These are phyloP conservation scores for Mustelus asterias DNA, from an alignment of 2,113 vertebrate genomes.

Conservation along the genomic window DNA sequence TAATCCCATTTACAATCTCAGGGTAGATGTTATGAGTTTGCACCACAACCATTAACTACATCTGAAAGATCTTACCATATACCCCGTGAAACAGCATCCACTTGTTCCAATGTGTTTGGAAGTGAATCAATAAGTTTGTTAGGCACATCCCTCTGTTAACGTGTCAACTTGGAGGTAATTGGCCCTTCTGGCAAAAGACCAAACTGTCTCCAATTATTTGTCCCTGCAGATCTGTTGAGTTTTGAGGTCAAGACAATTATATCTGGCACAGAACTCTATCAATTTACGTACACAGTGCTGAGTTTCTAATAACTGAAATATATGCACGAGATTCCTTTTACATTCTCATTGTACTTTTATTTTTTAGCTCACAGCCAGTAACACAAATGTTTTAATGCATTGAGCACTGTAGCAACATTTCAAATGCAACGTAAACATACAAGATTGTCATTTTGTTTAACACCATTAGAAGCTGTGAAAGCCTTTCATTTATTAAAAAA, in stretches of 20 bases:
- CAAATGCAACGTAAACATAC: not conserved
- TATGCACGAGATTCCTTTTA: not conserved
- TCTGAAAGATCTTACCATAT: not conserved
- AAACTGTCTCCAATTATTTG: not conserved
- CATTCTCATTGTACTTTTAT: not conserved
- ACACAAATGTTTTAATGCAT: not conserved
- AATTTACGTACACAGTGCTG: not conserved
- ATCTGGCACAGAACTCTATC: not conserved
- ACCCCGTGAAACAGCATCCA: not conserved
- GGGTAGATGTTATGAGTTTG: not conserved
- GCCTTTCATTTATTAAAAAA: not conserved
- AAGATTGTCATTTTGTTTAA: not conserved
- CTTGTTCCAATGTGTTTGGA: not conserved
- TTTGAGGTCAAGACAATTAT: not conserved
- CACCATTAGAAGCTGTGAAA: not conserved
- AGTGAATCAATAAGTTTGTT: not conserved
- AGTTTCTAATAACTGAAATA: conserved; percentile 6
- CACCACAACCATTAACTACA: not conserved
- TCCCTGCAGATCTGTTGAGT: not conserved
- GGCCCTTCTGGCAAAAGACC: not conserved
- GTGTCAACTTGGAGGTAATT: not conserved
- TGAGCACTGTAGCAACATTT: not conserved
- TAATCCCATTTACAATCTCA: not conserved
- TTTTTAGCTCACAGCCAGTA: conserved; percentile 16
- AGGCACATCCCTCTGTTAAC: not conserved